These are phyloP conservation scores for Catharus minimus DNA, from an alignment of 2,113 vertebrate species.

Conservation along the genomic window DNA sequence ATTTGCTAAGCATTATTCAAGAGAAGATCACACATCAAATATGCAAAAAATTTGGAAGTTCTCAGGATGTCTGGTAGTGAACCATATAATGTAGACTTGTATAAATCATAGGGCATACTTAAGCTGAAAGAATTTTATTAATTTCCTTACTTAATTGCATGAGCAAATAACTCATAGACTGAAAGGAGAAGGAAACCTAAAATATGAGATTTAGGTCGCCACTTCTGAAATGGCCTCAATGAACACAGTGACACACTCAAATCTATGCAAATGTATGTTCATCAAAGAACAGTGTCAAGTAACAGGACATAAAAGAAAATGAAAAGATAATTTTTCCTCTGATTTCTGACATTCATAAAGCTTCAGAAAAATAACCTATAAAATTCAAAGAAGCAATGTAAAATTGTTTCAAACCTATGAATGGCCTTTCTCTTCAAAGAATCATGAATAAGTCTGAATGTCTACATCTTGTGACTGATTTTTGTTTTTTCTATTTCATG, in stretches of 20 bases:
- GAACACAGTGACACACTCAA: background rate
- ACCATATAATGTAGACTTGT: fast-evolving
- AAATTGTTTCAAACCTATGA: background rate
- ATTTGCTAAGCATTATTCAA: background rate
- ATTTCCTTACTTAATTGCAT: background rate
- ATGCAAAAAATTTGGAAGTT: background rate
- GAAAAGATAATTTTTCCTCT: background rate
- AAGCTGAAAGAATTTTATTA: background rate
- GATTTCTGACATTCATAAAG: background rate
- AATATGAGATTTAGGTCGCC: background rate
- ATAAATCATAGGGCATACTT: background rate
- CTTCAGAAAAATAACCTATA: background rate
- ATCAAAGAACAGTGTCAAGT: background rate
- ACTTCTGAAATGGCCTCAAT: background rate
- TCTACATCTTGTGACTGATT: background rate
- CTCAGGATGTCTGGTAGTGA: background rate
- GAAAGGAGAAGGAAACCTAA: background rate
- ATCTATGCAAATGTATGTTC: background rate
- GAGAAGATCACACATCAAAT: background rate
- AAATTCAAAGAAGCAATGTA: background rate
- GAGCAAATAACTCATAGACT: background rate
- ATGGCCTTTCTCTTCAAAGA: background rate
- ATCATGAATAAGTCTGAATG: background rate
- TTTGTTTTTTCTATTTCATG: background rate
- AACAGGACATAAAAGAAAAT: background rate